phyloP scores from a whole-genome alignment of 2,888 invertebrate species.

The Eupithecia subumbrata region DNA sequence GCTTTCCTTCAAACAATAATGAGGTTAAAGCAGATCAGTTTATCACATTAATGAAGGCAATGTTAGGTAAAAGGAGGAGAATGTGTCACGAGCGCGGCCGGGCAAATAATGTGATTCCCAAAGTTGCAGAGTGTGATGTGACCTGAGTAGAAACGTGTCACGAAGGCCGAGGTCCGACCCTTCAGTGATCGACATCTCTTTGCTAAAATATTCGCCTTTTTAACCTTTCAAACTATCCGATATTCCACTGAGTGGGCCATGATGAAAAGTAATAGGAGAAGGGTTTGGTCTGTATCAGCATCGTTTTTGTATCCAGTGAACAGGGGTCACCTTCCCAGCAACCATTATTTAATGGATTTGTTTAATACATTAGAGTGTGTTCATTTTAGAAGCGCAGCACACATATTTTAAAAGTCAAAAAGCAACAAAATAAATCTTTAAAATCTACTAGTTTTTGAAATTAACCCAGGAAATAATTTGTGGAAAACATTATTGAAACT shows the following conservation, averaged over 20 bases:
- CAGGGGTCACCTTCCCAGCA: constrained; percentile 1
- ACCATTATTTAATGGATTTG: neutral
- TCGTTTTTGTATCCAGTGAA: constrained; percentile 22
- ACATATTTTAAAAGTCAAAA: neutral
- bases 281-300: constrained; percentile 21
- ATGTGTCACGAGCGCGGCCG: constrained; percentile 44
- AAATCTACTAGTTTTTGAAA: no score
- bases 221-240: constrained; percentile 46
- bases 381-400: neutral
- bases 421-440: neutral
- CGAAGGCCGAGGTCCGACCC: constrained; percentile 33
- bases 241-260: constrained; percentile 40
- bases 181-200: constrained; percentile 41
- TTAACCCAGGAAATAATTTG: no score
- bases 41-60: neutral
- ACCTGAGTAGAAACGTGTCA: constrained; percentile 41
- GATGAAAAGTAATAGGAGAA: constrained; percentile 31
- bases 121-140: constrained; percentile 55
- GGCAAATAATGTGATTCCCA: constrained; percentile 55
- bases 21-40: neutral
- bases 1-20: neutral
- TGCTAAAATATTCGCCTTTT: constrained; percentile 42
- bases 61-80: constrained; percentile 12
- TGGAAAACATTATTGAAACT: neutral
- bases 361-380: neutral